Evolutionary conservation across 2,797 vertebrate species (phyloP).

Genomic region (Aphelocoma californica): DNA sequence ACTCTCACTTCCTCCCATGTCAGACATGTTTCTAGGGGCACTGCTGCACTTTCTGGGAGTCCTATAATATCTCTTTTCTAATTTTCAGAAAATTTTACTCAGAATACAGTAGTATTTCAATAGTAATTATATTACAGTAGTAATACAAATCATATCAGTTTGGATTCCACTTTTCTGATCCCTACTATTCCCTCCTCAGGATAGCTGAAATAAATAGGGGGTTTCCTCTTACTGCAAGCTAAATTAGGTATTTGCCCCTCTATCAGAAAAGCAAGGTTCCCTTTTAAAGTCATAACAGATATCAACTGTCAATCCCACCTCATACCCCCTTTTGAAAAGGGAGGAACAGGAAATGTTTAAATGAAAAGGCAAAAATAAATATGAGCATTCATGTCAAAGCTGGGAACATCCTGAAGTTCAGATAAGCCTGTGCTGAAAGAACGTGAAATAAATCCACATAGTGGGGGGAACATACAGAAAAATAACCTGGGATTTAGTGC

Average conservation of each 20-base stretch:
- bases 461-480: background rate
- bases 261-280: background rate
- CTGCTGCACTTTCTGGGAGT: background rate
- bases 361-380: background rate
- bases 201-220: background rate
- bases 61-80: background rate
- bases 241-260: background rate
- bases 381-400: background rate
- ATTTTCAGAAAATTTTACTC: background rate
- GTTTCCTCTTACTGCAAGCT: background rate
- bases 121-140: no score
- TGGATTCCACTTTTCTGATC: background rate
- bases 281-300: background rate
- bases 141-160: background rate
- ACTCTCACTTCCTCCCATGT: background rate
- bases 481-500: background rate
- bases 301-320: background rate
- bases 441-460: background rate
- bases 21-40: background rate
- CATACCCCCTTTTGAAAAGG: background rate
- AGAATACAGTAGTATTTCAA: background rate
- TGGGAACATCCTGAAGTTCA: background rate
- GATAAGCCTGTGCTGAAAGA: background rate
- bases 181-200: background rate
- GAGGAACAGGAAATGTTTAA: background rate